Evolutionary conservation across 2,113 vertebrate species (phyloP).

Genomic region (Hyla sarda): DNA sequence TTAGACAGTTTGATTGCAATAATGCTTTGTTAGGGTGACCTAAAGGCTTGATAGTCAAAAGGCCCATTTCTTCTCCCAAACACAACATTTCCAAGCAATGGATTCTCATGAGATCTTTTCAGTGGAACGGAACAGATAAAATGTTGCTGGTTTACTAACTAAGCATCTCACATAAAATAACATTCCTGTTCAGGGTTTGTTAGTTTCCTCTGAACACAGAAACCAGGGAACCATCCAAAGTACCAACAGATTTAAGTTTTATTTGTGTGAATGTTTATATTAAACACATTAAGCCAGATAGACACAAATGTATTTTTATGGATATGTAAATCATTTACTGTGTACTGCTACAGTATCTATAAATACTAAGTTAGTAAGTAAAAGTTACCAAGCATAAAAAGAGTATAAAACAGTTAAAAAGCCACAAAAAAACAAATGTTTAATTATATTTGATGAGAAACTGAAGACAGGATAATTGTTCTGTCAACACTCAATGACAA

Average conservation of each 20-base stretch:
- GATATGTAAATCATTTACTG: not conserved
- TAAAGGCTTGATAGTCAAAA: too few species aligned
- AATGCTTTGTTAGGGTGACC: too few species aligned
- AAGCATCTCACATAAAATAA: not conserved
- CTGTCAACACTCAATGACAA: slow-evolving; percentile 11
- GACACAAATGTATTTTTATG: not conserved
- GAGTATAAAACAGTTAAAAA: not conserved
- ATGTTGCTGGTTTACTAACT: not conserved
- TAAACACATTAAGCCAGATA: not conserved
- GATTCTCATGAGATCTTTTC: too few species aligned
- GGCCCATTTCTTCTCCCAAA: too few species aligned
- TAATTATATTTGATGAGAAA: not conserved
- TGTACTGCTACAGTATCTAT: not conserved
- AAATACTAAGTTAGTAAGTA: not conserved
- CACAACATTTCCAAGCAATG: too few species aligned
- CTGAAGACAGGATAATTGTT: slow-evolving; percentile 14
- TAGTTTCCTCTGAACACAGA: not conserved
- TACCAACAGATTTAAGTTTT: not conserved
- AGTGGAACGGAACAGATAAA: too few species aligned
- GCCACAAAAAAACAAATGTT: not conserved
- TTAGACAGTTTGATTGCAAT: too few species aligned
- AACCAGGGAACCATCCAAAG: not conserved
- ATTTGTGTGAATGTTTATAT: not conserved
- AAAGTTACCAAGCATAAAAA: not conserved
- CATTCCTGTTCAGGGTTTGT: not conserved